These are phyloP conservation scores for Pocota personata DNA, from an alignment of 2,888 invertebrate genomes.

Conservation along the genomic window DNA sequence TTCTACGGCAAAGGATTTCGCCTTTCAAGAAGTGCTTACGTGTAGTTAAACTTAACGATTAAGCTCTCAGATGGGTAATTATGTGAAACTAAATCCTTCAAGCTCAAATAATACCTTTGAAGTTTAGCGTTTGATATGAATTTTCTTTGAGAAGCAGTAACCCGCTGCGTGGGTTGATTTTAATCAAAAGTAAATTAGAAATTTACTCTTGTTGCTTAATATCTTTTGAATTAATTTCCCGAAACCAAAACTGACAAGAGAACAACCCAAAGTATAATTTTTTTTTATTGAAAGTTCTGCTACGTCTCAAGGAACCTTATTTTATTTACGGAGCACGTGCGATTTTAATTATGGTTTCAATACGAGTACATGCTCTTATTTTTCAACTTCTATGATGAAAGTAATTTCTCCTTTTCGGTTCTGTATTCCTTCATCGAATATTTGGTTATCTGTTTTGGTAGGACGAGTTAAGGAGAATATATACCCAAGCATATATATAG, in stretches of 20 bases:
- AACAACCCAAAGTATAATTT: not conserved
- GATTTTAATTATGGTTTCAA: too few relatives aligned
- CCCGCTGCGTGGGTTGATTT: not conserved
- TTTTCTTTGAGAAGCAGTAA: not conserved
- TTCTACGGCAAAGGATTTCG: not conserved
- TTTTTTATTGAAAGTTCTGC: not conserved
- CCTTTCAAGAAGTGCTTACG: not conserved
- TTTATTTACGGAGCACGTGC: not conserved
- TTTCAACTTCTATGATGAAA: too few relatives aligned
- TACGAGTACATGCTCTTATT: too few relatives aligned
- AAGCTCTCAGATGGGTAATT: not conserved
- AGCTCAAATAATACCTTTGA: not conserved
- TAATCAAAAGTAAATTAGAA: not conserved
- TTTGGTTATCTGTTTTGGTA: too few relatives aligned
- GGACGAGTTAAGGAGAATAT: too few relatives aligned
- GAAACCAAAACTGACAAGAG: not conserved
- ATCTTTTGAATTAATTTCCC: not conserved
- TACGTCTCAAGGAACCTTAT: not conserved
- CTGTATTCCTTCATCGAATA: too few relatives aligned
- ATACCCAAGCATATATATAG: too few relatives aligned
- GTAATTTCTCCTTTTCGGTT: too few relatives aligned
- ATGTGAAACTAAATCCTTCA: not conserved
- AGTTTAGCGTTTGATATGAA: not conserved
- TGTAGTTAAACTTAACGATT: not conserved
- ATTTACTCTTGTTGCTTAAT: not conserved